phyloP scores from a whole-genome alignment of 64 coral and sea anemone species.

The Pachyseris speciosa region DNA sequence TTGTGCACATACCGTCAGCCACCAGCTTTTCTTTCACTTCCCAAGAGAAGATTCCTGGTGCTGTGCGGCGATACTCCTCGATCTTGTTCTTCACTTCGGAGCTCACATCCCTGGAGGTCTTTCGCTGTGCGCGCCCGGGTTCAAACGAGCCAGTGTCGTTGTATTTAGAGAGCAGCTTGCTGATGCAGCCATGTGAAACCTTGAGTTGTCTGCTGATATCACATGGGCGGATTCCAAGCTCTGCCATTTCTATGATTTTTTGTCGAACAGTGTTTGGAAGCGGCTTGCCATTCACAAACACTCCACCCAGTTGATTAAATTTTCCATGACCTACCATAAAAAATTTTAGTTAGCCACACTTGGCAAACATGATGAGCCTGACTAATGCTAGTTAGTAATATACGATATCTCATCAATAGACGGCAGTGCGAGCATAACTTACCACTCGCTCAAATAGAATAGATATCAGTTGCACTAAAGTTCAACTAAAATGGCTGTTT shows the following conservation, averaged over 20 bases:
- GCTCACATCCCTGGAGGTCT: slow-evolving; percentile 63
- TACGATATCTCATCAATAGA: neutral
- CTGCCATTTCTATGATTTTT: slow-evolving; percentile 89
- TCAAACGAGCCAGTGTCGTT: slow-evolving; percentile 90
- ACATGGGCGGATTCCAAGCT: slow-evolving; percentile 75
- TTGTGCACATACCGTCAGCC: slow-evolving; percentile 58
- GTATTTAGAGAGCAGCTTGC: slow-evolving; percentile 90
- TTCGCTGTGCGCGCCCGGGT: slow-evolving; percentile 54
- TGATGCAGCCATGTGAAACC: slow-evolving; percentile 93
- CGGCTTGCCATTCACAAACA: slow-evolving; percentile 94
- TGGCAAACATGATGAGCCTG: slow-evolving; percentile 1
- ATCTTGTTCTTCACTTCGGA: slow-evolving; percentile 66
- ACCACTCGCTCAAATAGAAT: neutral
- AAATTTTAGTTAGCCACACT: neutral
- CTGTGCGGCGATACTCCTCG: slow-evolving; percentile 48
- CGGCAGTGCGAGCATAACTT: neutral
- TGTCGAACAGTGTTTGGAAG: slow-evolving; percentile 84
- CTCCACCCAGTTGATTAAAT: slow-evolving; percentile 87
- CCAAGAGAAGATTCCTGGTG: slow-evolving; percentile 79
- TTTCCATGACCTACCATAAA: slow-evolving; percentile 64
- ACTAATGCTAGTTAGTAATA: neutral
- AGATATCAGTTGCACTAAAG: neutral
- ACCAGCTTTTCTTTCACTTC: slow-evolving; percentile 74
- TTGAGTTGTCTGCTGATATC: slow-evolving; percentile 88
- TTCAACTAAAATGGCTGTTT: neutral